Evolutionary conservation across 2,113 vertebrate species (phyloP), one percentile per base, ranked within the genome.

Genomic region (Anhinga rufa): DNA sequence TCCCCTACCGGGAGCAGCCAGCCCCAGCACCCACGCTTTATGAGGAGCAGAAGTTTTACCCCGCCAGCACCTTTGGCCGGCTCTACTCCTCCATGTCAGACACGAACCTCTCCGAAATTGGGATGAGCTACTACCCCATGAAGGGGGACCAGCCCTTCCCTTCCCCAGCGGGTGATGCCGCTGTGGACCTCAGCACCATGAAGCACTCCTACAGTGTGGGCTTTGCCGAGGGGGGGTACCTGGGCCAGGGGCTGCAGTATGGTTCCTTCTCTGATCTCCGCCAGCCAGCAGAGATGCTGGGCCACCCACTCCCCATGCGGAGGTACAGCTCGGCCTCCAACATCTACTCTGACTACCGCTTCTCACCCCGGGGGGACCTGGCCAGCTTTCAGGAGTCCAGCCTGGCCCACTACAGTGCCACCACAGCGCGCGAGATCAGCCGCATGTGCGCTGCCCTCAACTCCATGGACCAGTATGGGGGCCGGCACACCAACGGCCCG

Each of bases 381-480:
- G 94, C 98, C 64, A 98, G 96, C 91, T 98, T 98, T 95, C 99
- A 99, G 88, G 99, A 99, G 88, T 98, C 99, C 86, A 99, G 99
- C 96, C 98, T 99, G 96, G 99, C 99, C 86, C 99, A 99, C 82
- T 99, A 99, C 94, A 99, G 99, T 77, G 99, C 99, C 86, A 99
- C 99, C 51, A 99, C 99, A 0, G 99, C 99, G 0, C 99, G 99
- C 7, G 99, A 99, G 96, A 99, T 99, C 91, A 99, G 99, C 97
- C 98, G 99, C 38, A 99, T 99, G 99, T 99, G 99, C 46, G 99
- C 99, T 7, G 99, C 99, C 92, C 98, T 99, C 84, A 99, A 99
- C 96, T 99, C 99, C 86, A 99, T 98, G 98, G 99, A 99, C 95
- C 99, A 99, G 54, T 99, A 98, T 2, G 99, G 99, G 6, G 99